Base-by-base conservation (phyloP, 2,797 vertebrate species). In the Lycodopsis pacificus region DNA sequence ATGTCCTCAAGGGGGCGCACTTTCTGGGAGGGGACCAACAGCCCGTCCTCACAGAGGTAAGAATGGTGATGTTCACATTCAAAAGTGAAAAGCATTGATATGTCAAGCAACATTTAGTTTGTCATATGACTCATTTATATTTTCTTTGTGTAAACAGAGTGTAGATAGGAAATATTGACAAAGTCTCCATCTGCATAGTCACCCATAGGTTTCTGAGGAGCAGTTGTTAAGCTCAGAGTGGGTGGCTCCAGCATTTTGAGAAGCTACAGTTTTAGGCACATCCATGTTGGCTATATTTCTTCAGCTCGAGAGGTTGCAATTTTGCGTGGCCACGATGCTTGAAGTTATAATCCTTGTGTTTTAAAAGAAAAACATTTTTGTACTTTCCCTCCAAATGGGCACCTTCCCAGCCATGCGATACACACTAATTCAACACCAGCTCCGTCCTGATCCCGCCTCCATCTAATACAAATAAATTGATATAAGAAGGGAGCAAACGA, bases 1-100 rank as follows among this genome's bases (percentile, higher is more conserved):
- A 96, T 70, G 90, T 95, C 71, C 94, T 82, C 91, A 99, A 97
- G 94, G 96, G 97, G 80, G 90, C 94, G 63, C 96, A 97, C 78
- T 93, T 93, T 76, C 75, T 93, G 79, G 91, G 90, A 72, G 96
- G 95, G 72, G 97, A 98, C 82, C 93, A 94, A 74, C 96, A 97
- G 79, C 94, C 96, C 7, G 97, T 97, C 85, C 96, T 96, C 84
- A 95, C 92, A 20, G 97, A 98, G 86, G 94, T 96, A 85, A 86
- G 56, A 6, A 27, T 10, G 30, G 8, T 32, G 30, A n/a, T 3
- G 30, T 30, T 57, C 27, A 42, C 19, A 8, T 25, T 63, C 1
- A 48, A 32, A 54, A 66, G 27, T 15, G 9, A 58, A 34, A 75
- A 51, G 38, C 15, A 20, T 36, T 38, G 3, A 51, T 40, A 66